phyloP scores from a whole-genome alignment of 2,888 invertebrate species.

The Agriopis aurantiaria region DNA sequence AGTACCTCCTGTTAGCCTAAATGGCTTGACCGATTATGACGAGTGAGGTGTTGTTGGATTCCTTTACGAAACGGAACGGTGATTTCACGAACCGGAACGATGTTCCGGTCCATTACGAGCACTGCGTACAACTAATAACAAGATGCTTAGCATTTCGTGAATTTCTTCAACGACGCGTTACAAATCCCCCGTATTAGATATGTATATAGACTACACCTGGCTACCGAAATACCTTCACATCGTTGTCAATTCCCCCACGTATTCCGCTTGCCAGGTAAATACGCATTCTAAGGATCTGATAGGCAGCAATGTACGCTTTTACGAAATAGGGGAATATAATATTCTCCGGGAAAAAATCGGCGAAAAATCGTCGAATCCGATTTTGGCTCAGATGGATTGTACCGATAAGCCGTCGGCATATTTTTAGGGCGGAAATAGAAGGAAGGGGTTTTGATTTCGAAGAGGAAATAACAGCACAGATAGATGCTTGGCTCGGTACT shows the following conservation, averaged over 20 bases:
- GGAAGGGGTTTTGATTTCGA: slow-evolving; percentile 35
- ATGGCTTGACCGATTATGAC: too few species aligned
- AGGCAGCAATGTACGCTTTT: slow-evolving; percentile 30
- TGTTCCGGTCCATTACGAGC: too few species aligned
- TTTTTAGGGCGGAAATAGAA: slow-evolving; percentile 39
- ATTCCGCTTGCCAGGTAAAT: slow-evolving; percentile 21
- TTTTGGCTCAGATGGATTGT: slow-evolving; percentile 45
- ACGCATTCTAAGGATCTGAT: slow-evolving; percentile 27
- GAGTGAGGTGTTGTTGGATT: too few species aligned
- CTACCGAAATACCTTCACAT: slow-evolving; percentile 12
- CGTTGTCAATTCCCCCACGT: slow-evolving; percentile 30
- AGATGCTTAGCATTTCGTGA: slow-evolving; percentile 5
- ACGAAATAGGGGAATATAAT: slow-evolving; percentile 44
- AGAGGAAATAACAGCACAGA: slow-evolving; percentile 21
- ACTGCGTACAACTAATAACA: neutral
- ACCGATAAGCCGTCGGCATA: slow-evolving; percentile 45
- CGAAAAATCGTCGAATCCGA: slow-evolving; percentile 39
- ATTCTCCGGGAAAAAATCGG: slow-evolving; percentile 37
- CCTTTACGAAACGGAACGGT: too few species aligned
- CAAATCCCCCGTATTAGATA: slow-evolving; percentile 1
- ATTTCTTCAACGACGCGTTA: neutral
- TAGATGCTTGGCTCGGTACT: neutral
- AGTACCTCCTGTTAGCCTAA: too few species aligned
- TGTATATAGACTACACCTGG: slow-evolving; percentile 9
- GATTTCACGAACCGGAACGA: too few species aligned